A percentile compares a stretch with the other conserved stretches of the same genome.
Evolutionary conservation across 2,888 invertebrate species (phyloP).

Genomic region (Horisme vitalbata): DNA sequence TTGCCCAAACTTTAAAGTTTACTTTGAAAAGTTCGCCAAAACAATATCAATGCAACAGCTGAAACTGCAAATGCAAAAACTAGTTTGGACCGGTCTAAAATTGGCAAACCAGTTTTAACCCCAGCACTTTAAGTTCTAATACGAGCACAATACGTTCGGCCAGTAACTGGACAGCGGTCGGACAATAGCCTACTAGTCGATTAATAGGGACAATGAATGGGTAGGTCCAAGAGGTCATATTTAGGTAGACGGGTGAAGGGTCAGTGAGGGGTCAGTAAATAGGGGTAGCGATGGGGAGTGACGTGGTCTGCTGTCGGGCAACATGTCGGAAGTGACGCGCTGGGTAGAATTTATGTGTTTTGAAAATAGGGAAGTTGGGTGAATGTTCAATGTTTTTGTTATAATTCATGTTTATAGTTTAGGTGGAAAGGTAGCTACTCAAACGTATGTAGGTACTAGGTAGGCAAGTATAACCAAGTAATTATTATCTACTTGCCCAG

Average conservation of each 20-base stretch:
- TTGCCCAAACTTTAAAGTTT: no score
- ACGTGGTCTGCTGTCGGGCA: constrained; percentile 65
- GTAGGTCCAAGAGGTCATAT: constrained; percentile 75
- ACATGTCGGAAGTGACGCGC: constrained; percentile 65
- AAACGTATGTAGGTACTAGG: no score
- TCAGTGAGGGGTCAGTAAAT: constrained; percentile 76
- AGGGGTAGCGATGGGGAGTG: constrained; percentile 73
- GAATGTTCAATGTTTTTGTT: constrained; percentile 35
- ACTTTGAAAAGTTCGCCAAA: not conserved
- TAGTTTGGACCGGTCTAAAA: constrained; percentile 42
- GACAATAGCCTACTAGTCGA: constrained; percentile 75
- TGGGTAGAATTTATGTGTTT: constrained; percentile 64
- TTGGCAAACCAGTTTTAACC: constrained; percentile 55
- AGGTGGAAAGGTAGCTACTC: no score
- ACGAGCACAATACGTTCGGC: constrained; percentile 62
- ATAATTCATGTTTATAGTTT: no score
- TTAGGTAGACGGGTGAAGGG: constrained; percentile 79
- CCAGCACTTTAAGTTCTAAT: constrained; percentile 76
- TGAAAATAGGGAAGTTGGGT: constrained; percentile 41
- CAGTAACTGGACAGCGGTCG: constrained; percentile 65
- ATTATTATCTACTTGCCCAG: no score
- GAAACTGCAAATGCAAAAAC: constrained; percentile 38
- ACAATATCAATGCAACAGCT: constrained; percentile 28
- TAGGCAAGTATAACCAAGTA: no score
- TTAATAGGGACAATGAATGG: constrained; percentile 78